Conservation (phyloP, 2,113 vertebrate genomes). For the Callaeas wilsoni region DNA sequence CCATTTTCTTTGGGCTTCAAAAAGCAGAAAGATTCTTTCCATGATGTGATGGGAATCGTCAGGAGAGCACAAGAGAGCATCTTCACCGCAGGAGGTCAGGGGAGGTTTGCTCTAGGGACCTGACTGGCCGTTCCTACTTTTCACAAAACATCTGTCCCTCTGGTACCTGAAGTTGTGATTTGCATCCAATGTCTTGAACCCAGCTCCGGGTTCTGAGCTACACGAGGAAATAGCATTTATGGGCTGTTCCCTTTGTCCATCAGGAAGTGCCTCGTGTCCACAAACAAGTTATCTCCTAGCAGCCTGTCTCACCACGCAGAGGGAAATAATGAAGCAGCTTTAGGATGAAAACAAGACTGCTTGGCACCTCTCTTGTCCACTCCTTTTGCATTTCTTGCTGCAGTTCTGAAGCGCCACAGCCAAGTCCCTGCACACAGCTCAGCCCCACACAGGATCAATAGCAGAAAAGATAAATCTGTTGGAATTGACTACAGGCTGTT, state of each 20-base stretch:
- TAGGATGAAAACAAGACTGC: neutral
- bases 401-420: neutral
- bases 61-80: neutral
- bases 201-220: neutral
- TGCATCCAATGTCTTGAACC: neutral
- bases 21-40: neutral
- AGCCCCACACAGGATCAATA: slow-evolving; percentile 64
- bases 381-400: neutral
- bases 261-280: neutral
- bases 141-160: neutral
- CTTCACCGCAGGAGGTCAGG: neutral
- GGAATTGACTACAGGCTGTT: slow-evolving; percentile 65
- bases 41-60: neutral
- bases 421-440: slow-evolving; percentile 37
- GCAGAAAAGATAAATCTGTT: slow-evolving; percentile 73
- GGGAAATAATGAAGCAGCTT: neutral
- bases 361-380: neutral
- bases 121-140: neutral
- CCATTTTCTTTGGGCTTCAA: neutral
- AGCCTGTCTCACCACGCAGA: neutral
- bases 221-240: neutral
- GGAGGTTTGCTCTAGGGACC: neutral
- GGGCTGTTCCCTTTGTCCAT: neutral
- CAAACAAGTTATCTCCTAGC: neutral
- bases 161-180: neutral